Percentiles rank a stretch among this genome's conserved stretches.
Evolutionary conservation across 2,888 invertebrate genomes (phyloP).

Genomic region (Prionchulus punctatus): DNA sequence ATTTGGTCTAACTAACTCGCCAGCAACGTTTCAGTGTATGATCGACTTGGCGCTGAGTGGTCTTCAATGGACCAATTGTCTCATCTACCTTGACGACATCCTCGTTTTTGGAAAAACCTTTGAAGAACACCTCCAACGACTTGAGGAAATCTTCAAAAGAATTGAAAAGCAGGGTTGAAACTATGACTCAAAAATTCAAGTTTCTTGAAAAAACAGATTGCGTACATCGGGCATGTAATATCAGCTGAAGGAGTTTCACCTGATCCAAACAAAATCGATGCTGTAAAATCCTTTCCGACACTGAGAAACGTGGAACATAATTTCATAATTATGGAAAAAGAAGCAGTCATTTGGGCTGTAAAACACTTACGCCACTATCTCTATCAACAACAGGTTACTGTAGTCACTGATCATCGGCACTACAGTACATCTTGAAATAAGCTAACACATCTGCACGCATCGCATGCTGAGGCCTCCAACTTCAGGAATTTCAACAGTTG

Average conservation of each 20-base stretch:
- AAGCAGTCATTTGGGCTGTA: too few relatives aligned
- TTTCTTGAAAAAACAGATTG: background rate
- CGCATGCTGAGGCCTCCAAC: too few relatives aligned
- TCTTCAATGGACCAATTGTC: conserved; percentile 14
- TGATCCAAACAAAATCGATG: background rate
- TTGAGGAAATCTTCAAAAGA: background rate
- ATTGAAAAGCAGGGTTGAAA: background rate
- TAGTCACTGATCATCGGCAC: too few relatives aligned
- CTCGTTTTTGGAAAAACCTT: conserved; percentile 16
- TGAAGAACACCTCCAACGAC: conserved; percentile 13
- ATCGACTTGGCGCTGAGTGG: conserved; percentile 17
- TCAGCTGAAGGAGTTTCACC: background rate
- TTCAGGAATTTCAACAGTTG: too few relatives aligned
- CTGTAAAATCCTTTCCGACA: too few relatives aligned
- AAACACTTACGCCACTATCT: too few relatives aligned
- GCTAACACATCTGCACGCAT: too few relatives aligned
- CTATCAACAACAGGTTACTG: too few relatives aligned
- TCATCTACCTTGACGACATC: conserved; percentile 20
- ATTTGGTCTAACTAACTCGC: conserved; percentile 15
- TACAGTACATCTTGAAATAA: too few relatives aligned
- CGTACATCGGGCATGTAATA: background rate
- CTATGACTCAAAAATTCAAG: background rate
- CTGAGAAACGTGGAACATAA: too few relatives aligned
- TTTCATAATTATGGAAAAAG: too few relatives aligned
- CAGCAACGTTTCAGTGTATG: conserved; percentile 17